These are phyloP conservation scores for Epizoanthus ramosus DNA, from an alignment of 92 coral and sea anemone genomes.

Conservation along the genomic window DNA sequence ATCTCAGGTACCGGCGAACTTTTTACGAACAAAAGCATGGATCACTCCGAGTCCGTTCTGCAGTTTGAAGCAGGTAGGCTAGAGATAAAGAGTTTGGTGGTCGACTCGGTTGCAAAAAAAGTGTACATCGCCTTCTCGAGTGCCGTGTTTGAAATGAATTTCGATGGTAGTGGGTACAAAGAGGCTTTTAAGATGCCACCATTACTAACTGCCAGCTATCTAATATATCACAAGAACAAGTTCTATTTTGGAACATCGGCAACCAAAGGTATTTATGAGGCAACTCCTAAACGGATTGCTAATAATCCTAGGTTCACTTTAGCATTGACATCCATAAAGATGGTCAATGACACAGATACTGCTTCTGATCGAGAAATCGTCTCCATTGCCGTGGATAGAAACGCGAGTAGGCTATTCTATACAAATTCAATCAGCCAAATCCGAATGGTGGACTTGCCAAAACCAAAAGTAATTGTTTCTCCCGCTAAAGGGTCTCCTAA, in stretches of 20 bases:
- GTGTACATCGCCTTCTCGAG: not conserved
- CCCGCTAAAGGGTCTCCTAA: not conserved
- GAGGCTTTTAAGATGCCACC: not conserved
- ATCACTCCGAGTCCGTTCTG: slow-evolving; percentile 34
- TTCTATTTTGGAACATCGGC: not conserved
- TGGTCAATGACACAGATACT: not conserved
- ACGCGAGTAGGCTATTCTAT: slow-evolving; percentile 12
- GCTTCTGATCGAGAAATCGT: not conserved
- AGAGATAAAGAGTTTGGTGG: not conserved
- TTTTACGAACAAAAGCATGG: slow-evolving; percentile 11
- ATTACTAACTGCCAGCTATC: not conserved
- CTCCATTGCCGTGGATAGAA: slow-evolving; percentile 5
- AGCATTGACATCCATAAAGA: not conserved
- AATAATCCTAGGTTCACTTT: no score
- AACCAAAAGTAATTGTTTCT: not conserved
- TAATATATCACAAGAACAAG: not conserved
- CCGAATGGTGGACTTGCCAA: slow-evolving; percentile 7
- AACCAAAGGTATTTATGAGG: not conserved
- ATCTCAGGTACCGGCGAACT: slow-evolving; percentile 50
- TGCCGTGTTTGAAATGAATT: not conserved
- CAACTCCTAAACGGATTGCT: not conserved
- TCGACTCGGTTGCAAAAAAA: slow-evolving; percentile 26
- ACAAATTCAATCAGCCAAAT: not conserved
- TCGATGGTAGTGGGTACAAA: slow-evolving; percentile 9
- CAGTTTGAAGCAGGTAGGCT: no score